phyloP scores from a whole-genome alignment of 2,888 invertebrate species.

The Siphlonurus alternatus region DNA sequence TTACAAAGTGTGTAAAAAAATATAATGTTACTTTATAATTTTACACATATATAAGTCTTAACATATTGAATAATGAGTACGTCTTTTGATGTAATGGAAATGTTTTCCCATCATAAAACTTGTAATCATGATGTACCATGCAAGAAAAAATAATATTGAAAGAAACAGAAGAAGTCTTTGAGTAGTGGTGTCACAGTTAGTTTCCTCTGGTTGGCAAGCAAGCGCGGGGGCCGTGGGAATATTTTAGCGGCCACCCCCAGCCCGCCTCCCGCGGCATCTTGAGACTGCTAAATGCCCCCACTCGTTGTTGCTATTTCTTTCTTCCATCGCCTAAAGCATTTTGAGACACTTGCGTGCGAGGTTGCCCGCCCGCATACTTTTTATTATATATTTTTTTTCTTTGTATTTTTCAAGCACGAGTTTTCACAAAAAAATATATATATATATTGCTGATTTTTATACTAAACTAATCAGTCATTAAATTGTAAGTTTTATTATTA shows the following conservation, averaged over 20 bases:
- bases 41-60: no score
- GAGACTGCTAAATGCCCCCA: no score
- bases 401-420: not conserved
- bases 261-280: no score
- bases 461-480: not conserved
- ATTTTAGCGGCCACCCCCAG: no score
- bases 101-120: not conserved
- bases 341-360: not conserved
- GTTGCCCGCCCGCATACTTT: not conserved
- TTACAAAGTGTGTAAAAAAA: no score
- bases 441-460: not conserved
- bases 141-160: not conserved
- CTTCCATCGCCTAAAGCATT: not conserved
- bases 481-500: not conserved
- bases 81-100: not conserved
- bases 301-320: no score
- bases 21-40: no score
- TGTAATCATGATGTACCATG: not conserved
- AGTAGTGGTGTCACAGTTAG: not conserved
- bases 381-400: not conserved
- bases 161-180: not conserved
- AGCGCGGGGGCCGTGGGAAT: not conserved
- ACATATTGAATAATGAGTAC: no score
- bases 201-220: not conserved
- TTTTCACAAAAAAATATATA: no score